These are phyloP conservation scores for Marasmarcha lunaedactyla DNA, from an alignment of 2,888 invertebrate species.

Conservation along the genomic window DNA sequence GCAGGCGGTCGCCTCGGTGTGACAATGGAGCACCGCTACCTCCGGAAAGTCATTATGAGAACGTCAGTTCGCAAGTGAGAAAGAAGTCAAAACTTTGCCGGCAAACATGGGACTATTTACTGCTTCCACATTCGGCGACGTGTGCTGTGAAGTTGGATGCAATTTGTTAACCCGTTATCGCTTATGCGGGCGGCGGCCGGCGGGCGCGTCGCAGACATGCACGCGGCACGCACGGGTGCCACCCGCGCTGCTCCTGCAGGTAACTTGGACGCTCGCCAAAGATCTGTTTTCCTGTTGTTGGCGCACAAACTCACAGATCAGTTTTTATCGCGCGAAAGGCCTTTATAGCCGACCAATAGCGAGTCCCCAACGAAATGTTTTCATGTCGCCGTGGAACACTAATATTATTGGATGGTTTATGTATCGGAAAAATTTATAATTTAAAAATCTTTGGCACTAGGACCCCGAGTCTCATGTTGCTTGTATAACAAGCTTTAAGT, in stretches of 20 bases:
- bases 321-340: constrained; percentile 70
- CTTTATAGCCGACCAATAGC: constrained; percentile 66
- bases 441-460: constrained; percentile 59
- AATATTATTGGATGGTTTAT: constrained; percentile 65
- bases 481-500: too few species aligned
- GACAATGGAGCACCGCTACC: constrained; percentile 32
- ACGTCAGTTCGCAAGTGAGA: constrained; percentile 50
- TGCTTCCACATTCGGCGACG: constrained; percentile 54
- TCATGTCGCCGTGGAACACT: constrained; percentile 54
- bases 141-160: constrained; percentile 55
- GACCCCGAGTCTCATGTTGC: too few species aligned
- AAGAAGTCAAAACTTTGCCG: constrained; percentile 59
- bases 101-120: constrained; percentile 59
- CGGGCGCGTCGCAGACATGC: constrained; percentile 17
- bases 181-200: constrained; percentile 32
- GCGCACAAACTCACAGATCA: constrained; percentile 66
- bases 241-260: constrained; percentile 38
- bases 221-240: constrained; percentile 19
- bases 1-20: constrained; percentile 25
- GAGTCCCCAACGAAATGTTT: constrained; percentile 51
- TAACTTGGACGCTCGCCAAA: constrained; percentile 61
- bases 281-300: constrained; percentile 67
- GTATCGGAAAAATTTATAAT: constrained; percentile 66
- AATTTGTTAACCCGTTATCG: constrained; percentile 65
- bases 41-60: constrained; percentile 44